Evolutionary conservation across 2,113 vertebrate species (phyloP).

Genomic region (Phocoena phocoena): DNA sequence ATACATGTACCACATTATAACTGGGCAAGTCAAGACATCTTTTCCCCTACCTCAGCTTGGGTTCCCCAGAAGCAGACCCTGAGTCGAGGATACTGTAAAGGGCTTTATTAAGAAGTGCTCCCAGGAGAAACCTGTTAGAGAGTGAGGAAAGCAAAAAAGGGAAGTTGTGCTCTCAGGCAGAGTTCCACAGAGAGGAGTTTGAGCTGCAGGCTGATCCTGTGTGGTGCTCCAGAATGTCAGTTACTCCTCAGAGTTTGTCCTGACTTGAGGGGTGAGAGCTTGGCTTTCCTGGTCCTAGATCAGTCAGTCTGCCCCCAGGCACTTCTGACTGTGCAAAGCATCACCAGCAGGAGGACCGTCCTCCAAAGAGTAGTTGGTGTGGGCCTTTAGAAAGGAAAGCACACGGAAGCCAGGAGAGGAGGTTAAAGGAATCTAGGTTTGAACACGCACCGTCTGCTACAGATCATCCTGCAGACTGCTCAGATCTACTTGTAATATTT

Average conservation of each 20-base stretch:
- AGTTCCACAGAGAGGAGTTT: neutral
- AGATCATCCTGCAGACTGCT: neutral
- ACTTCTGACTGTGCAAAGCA: neutral
- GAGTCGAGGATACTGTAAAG: neutral
- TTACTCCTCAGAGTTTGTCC: neutral
- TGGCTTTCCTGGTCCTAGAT: neutral
- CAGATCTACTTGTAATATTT: neutral
- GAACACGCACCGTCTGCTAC: neutral
- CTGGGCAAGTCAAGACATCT: neutral
- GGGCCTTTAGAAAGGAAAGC: neutral
- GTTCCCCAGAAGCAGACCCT: neutral
- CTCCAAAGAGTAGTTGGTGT: neutral
- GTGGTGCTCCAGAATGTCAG: neutral
- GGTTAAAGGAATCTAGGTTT: neutral
- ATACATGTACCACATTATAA: neutral
- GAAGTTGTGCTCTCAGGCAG: neutral
- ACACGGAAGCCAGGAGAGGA: neutral
- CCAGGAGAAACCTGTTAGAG: neutral
- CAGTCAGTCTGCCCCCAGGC: neutral
- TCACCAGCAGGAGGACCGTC: neutral
- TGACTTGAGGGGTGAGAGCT: neutral
- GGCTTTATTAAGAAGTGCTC: neutral
- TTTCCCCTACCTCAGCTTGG: neutral
- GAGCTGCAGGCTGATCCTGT: neutral
- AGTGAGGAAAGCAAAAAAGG: neutral